phyloP scores from a whole-genome alignment of 92 coral and sea anemone genomes.

The Palythoa heliodiscus region DNA sequence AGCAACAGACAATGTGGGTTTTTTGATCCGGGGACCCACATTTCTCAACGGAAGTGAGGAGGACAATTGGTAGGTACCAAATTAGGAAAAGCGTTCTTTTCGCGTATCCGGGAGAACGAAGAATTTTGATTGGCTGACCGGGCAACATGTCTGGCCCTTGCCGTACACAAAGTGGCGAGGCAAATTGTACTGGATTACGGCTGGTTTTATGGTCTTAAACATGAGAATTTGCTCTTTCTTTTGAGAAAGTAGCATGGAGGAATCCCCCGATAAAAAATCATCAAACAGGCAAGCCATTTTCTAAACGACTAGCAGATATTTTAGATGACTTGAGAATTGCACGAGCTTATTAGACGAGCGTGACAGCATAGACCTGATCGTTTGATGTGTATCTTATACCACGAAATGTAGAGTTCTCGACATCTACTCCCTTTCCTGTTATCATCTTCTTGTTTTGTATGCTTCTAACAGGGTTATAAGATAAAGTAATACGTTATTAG shows the following conservation, averaged over 20 bases:
- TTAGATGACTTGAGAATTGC: neutral
- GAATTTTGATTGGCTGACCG: constrained; percentile 33
- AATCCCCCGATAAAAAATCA: constrained; percentile 81
- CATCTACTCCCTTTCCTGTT: neutral
- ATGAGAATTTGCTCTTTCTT: constrained; percentile 32
- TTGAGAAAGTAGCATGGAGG: constrained; percentile 68
- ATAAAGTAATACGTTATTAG: neutral
- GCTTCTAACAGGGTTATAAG: neutral
- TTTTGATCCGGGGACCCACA: constrained; percentile 27
- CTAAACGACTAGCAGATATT: neutral
- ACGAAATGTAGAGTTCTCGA: neutral
- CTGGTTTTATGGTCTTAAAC: constrained; percentile 24
- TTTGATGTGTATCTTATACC: neutral
- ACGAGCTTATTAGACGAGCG: neutral
- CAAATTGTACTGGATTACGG: constrained; percentile 4
- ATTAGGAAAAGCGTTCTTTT: constrained; percentile 25
- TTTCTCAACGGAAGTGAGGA: constrained; percentile 20
- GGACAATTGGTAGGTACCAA: constrained; percentile 24
- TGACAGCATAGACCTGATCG: neutral
- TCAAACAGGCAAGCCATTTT: constrained; percentile 66
- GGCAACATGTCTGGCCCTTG: constrained; percentile 25
- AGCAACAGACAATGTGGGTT: neutral
- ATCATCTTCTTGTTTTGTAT: neutral
- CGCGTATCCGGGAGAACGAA: constrained; percentile 13
- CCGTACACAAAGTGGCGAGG: constrained; percentile 42